Base-by-base conservation (phyloP, 2,113 vertebrate genomes). In the Tetraodon nigroviridis region DNA sequence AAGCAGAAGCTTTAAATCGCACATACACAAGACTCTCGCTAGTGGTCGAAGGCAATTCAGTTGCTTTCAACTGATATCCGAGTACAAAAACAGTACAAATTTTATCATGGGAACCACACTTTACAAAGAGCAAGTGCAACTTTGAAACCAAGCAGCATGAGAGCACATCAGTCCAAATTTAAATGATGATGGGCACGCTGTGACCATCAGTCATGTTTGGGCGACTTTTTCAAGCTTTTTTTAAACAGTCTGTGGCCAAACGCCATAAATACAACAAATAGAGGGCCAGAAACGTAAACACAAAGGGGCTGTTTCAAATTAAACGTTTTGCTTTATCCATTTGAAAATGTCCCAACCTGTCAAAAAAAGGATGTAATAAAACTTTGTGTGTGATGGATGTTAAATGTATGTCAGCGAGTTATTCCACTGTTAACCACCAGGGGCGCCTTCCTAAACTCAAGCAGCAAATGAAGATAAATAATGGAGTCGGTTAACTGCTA, bases 1-100 rank as follows among this genome's bases (percentile, higher is more conserved):
- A 89, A 89, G 87, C 85, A 79, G 84, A 83, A 84, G 83, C 80
- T 83, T 70, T 49, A 48, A 74, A 67, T 79, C 66, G 85, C 55
- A 15, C 75, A 78, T 50, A 70, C 66, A 63, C 63, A 69, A 63
- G 83, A 80, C 76, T 54, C 66, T 78, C 88, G 83, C 90, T 89
- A 92, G 91, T 83, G 84, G 82, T 90, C 72, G 86, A 91, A 91
- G 92, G 86, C 83, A 92, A 91, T 90, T 91, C 89, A 89, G 86
- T 90, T 88, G 87, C 85, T 89, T 90, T 81, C 75, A 88, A 86
- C 44, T 68, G 59, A 77, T 16, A 32, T 48, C 21, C 79, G 65
- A 87, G 88, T 89, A 90, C 84, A 91, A 91, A 37, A 91, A 58
- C 45, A 58, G 64, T 64, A 72, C 71, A 62, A 73, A 64, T 71